Percentiles rank a stretch among this genome's conserved stretches.
phyloP scores from a whole-genome alignment of 2,888 invertebrate species.

The Thereva unica region DNA sequence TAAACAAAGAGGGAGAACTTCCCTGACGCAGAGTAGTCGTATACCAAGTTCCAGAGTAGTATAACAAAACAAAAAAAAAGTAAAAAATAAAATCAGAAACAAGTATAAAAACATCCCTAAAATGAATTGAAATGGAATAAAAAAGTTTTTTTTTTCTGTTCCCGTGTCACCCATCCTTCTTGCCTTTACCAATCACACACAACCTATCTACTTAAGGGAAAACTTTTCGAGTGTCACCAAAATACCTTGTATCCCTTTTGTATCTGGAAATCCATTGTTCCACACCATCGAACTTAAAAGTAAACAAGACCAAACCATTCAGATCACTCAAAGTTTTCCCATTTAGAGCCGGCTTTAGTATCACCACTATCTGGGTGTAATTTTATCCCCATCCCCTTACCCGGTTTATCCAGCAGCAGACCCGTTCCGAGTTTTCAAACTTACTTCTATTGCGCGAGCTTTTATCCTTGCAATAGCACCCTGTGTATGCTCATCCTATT shows the following conservation, averaged over 20 bases:
- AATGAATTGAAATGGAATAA: not conserved
- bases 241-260: conserved; percentile 15
- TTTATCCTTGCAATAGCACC: no score
- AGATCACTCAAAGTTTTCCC: conserved; percentile 32
- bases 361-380: conserved; percentile 26
- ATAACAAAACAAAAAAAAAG: no score
- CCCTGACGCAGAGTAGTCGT: no score
- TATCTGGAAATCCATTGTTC: conserved; percentile 25
- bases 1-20: no score
- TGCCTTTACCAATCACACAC: conserved; percentile 4
- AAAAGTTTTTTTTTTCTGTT: not conserved
- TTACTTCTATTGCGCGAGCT: no score
- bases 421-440: no score
- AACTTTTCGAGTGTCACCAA: conserved; percentile 13
- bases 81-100: no score
- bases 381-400: conserved; percentile 7
- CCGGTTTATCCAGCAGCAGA: no score
- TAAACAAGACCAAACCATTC: conserved; percentile 28
- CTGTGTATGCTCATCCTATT: no score
- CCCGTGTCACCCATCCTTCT: not conserved
- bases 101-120: no score
- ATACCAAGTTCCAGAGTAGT: no score
- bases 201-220: conserved; percentile 15
- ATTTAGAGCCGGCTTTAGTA: conserved; percentile 28
- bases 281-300: conserved; percentile 30